These are phyloP conservation scores for Andrena marginata DNA, from an alignment of 2,888 invertebrate genomes.

Conservation along the genomic window DNA sequence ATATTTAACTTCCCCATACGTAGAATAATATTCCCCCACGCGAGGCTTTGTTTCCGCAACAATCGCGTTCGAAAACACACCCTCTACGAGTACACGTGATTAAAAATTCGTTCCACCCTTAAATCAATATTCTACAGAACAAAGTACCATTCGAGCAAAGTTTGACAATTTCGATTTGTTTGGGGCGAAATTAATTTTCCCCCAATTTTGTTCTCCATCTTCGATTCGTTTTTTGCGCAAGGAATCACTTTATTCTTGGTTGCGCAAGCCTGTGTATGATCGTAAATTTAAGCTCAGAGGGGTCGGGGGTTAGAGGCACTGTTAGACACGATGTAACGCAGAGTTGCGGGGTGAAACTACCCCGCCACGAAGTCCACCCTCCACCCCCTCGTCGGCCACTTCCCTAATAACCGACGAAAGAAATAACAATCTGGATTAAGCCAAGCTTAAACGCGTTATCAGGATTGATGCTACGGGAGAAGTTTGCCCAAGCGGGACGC, in stretches of 20 bases:
- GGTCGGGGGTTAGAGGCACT: no score
- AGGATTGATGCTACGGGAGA: slow-evolving; percentile 48
- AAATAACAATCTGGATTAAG: slow-evolving; percentile 57
- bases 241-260: not conserved
- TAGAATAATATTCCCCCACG: no score
- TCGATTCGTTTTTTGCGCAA: not conserved
- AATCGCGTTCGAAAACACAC: no score
- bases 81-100: no score
- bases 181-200: not conserved
- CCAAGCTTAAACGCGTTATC: slow-evolving; percentile 54
- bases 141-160: no score
- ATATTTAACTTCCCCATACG: no score
- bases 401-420: slow-evolving; percentile 51
- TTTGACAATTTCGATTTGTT: no score
- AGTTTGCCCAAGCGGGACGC: slow-evolving; percentile 35
- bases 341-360: not conserved
- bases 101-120: no score
- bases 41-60: no score
- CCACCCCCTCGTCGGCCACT: not conserved
- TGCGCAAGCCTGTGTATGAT: no score
- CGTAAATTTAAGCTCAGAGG: no score
- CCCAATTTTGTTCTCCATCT: not conserved
- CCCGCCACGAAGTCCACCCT: not conserved
- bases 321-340: not conserved
- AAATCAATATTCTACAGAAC: no score